Base-by-base conservation (phyloP, 2,797 vertebrate species). In the Lithobates sylvaticus region DNA sequence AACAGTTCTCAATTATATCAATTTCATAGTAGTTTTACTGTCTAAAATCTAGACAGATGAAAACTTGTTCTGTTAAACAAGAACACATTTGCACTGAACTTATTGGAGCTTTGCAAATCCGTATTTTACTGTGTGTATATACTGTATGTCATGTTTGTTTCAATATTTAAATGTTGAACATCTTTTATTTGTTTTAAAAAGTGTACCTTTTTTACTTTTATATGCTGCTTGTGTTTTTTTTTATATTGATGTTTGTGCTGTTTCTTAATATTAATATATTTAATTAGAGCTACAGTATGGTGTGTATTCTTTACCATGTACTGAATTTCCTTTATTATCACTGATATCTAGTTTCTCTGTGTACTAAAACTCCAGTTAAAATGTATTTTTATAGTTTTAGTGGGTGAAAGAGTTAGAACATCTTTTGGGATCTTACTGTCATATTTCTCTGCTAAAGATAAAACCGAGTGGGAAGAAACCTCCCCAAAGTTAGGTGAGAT, bases 211-310 rank as follows among this genome's bases (percentile, higher is more conserved):
- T n/a, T 64, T 12, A 65, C 16, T 39, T 32, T 29, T 42, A 72
- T 29, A 75, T 75, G 10, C 16, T 23, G 18, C 16, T 23, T 68
- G 29, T 76, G 39, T 86, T 79, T 36, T 36, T 79, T 21, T 86
- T 79, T 21, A 39, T 36, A 39, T 69, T 36, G 9, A 58, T 81
- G 84, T 81, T 27, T 76, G 44, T 86, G 15, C 34, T 42, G 50
- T 69, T 78, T 65, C 42, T 50, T 26, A 44, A 83, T 83, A 78
- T 86, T 86, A 86, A 86, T 83, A 86, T 86, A 86, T 86, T 82
- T 78, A 50, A 50, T 71, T 78, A 77, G 72, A 83, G 1, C n/a
- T 61, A n/a, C n/a, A n/a, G n/a, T n/a, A 26, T 68, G 26, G 18
- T 83, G 80, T 29, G 21, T 72, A 32, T 81, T 67, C 7, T 50